Conservation (phyloP, 2,888 invertebrate genomes). For the Cantharis rustica region DNA sequence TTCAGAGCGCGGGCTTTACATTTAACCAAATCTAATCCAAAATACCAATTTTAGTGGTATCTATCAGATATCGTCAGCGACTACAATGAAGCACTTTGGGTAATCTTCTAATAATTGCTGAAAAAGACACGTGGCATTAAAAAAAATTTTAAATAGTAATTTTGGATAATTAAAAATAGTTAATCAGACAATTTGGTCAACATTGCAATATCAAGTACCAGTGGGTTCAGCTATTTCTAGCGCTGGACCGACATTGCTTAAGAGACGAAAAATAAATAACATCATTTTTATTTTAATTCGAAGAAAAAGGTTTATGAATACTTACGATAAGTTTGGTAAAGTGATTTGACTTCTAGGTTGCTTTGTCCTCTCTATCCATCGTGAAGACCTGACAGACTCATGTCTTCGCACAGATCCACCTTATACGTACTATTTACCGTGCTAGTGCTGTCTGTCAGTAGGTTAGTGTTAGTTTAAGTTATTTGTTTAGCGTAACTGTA, state of each 20-base stretch:
- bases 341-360: conserved; percentile 98
- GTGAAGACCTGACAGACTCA: no score
- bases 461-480: no score
- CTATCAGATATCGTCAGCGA: conserved; percentile 99
- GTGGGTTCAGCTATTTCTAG: conserved; percentile 59
- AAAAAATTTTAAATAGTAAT: no score
- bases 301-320: conserved; percentile 45
- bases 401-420: no score
- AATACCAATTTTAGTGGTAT: no score
- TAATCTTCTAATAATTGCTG: conserved; percentile 96
- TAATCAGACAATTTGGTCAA: conserved; percentile 44
- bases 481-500: no score
- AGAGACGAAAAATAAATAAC: conserved; percentile 48
- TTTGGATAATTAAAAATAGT: no score
- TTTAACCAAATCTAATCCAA: no score
- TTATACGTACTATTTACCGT: no score
- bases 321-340: conserved; percentile 95
- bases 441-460: no score
- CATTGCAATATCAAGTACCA: conserved; percentile 53
- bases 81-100: conserved; percentile 99
- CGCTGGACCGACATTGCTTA: conserved; percentile 41
- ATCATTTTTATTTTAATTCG: conserved; percentile 36
- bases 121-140: conserved; percentile 29
- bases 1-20: no score
- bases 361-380: conserved; percentile 99